Evolutionary conservation across 1,140 invertebrate species (phyloP).

Genomic region (Nasonia longicornis): DNA sequence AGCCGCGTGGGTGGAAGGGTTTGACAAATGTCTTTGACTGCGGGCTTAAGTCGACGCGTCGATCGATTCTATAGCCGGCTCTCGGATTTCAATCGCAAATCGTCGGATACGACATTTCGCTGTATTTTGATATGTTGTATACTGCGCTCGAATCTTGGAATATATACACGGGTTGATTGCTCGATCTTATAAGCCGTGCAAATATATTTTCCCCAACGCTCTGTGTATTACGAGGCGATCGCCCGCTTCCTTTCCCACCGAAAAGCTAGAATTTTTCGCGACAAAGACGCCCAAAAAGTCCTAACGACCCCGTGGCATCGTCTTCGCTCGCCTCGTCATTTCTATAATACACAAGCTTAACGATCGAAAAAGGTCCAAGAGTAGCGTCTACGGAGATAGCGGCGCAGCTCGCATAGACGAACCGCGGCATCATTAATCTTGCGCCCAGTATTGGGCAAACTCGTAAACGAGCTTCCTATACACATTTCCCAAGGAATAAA

Average conservation of each 20-base stretch:
- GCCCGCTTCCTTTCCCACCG: too few relatives aligned
- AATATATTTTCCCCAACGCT: too few relatives aligned
- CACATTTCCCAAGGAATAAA: background rate
- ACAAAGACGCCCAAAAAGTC: background rate
- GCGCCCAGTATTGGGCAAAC: background rate
- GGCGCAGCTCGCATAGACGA: background rate
- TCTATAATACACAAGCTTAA: background rate
- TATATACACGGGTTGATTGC: too few relatives aligned
- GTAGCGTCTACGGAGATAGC: background rate
- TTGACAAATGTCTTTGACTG: background rate
- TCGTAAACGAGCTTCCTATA: conserved; percentile 3
- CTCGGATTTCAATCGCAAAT: background rate
- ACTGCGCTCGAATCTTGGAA: too few relatives aligned
- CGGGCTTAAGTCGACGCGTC: background rate
- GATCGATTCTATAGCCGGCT: background rate
- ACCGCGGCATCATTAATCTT: conserved; percentile 29
- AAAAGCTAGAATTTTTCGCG: background rate
- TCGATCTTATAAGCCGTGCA: too few relatives aligned
- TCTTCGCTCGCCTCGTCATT: conserved; percentile 4
- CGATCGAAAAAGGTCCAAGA: background rate
- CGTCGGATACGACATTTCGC: background rate
- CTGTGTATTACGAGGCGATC: too few relatives aligned
- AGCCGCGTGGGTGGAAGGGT: background rate
- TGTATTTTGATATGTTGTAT: background rate
- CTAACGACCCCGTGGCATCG: background rate